Evolutionary conservation across 2,113 vertebrate species (phyloP), one percentile per base, ranked within the genome.

Genomic region (Cromileptes altivelis): DNA sequence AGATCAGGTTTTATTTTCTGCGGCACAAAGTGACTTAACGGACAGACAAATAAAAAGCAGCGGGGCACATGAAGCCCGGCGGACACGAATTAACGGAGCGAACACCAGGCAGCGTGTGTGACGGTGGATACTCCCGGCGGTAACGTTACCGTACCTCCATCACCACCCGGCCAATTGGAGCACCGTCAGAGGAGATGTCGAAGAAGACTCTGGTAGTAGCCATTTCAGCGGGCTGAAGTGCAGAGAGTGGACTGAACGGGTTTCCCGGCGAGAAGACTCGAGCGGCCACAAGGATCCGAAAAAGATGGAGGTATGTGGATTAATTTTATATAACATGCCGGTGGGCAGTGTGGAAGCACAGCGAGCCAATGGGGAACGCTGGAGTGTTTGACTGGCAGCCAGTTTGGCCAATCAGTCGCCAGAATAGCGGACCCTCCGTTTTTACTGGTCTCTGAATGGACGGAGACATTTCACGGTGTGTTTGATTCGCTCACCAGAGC

Each of bases 91-190:
- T 23, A 37, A 5, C 49, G 2, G 8, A 4, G 40, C 52, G 0
- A 47, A 4, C 55, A 37, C 2, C 5, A 57, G 18, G 6, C 21
- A 21, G 50, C 40, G 23, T 13, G 21, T 11, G 12, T 21, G n/a
- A 13, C 56, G 23, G 13, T 2, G 2, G 23, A 9, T 3, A 15
- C 30, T 4, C 14, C 4, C 12, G 4, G 21, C 42, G 1, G 49
- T 50, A 4, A 55, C 30, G 30, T 30, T 30, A 18, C 13, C 3
- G 89, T 93, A 97, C 97, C 96, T 97, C 95, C 84, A 97, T 96
- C 49, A 95, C 64, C 1, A 97, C 21, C 45, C 95, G 94, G 33
- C 97, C 97, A 0, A 87, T 0, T 0, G 82, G 2, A 0, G 0
- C 0, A 1, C 49, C 75, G 1, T n/a, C 0, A 1, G 64, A 15